These are phyloP conservation scores for Leptinotarsa lineolata DNA, from an alignment of 1,140 invertebrate species.

Conservation along the genomic window DNA sequence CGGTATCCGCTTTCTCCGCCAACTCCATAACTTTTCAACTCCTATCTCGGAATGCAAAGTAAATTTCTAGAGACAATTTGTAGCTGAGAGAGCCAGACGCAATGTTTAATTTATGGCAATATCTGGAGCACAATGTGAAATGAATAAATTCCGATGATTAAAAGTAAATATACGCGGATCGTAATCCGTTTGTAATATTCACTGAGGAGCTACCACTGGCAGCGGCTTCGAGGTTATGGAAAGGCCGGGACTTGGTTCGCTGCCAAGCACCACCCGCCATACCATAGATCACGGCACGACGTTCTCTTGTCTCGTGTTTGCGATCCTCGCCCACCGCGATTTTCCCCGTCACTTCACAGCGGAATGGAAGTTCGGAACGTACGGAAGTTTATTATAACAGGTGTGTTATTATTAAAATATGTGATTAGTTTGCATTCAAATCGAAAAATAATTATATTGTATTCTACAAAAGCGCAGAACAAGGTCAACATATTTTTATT, in stretches of 20 bases:
- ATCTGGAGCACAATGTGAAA: slow-evolving; percentile 3
- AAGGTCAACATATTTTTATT: no score
- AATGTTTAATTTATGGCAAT: slow-evolving; percentile 4
- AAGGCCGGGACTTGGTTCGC: slow-evolving; percentile 1
- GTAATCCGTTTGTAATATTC: slow-evolving; percentile 8
- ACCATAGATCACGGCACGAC: background rate
- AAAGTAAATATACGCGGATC: slow-evolving; percentile 6
- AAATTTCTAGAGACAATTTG: background rate
- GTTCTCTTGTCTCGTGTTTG: background rate
- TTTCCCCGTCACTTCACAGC: background rate
- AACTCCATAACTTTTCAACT: background rate
- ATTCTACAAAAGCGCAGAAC: no score
- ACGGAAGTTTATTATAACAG: no score
- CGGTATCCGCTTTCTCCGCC: background rate
- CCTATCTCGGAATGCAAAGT: background rate
- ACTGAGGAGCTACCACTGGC: slow-evolving; percentile 4
- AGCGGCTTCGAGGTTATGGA: background rate
- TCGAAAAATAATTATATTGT: no score
- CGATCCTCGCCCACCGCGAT: background rate
- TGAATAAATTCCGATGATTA: slow-evolving; percentile 6
- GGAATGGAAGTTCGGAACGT: no score
- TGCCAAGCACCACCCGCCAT: background rate
- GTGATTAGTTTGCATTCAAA: no score
- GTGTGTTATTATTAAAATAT: no score
- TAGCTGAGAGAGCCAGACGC: background rate